Conservation (phyloP, 2,797 vertebrate species). For the Glyptemys insculpta region DNA sequence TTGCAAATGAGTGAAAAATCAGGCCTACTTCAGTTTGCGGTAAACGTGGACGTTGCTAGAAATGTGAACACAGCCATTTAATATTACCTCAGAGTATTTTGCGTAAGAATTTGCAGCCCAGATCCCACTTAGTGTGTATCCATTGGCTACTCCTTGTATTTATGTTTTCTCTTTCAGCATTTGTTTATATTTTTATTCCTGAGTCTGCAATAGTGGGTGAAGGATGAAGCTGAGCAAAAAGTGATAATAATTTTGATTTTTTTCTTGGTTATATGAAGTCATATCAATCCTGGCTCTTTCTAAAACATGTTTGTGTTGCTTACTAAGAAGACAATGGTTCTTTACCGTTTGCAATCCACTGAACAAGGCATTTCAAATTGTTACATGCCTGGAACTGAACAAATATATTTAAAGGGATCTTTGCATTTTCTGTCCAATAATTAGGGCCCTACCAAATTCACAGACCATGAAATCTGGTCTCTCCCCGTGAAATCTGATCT, state of each 20-base stretch:
- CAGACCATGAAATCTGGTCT: too few relatives aligned
- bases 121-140: neutral
- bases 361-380: neutral
- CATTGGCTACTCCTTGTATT: rapidly evolving
- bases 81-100: neutral
- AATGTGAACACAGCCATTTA: neutral
- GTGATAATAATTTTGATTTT: neutral
- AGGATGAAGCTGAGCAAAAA: neutral
- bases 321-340: rapidly evolving
- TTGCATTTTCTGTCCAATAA: too few relatives aligned
- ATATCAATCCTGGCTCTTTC: rapidly evolving
- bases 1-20: neutral
- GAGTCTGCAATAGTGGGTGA: neutral
- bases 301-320: neutral
- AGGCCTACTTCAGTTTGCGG: neutral
- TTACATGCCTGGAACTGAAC: neutral
- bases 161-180: neutral
- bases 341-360: neutral
- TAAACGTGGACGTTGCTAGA: neutral
- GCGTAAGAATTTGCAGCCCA: neutral
- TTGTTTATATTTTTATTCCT: neutral
- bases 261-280: neutral
- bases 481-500: too few relatives aligned
- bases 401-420: neutral
- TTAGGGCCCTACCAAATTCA: too few relatives aligned